A percentile compares a stretch with the other conserved stretches of the same genome.
Evolutionary conservation across 2,797 vertebrate genomes (phyloP).

Genomic region (Cheirogaleus major): DNA sequence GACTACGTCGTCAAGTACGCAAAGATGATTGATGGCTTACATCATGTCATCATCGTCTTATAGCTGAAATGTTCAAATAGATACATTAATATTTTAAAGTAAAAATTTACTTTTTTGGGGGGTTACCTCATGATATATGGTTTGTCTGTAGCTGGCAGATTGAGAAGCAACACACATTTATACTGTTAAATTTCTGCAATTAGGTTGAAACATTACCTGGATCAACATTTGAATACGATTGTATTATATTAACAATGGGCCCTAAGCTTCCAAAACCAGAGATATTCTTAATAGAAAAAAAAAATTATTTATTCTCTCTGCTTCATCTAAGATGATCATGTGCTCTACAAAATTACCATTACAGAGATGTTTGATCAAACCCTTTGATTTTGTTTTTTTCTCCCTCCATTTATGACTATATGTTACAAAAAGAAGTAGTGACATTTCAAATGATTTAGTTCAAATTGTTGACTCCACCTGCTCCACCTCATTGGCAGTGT

Average conservation of each 20-base stretch:
- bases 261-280: background rate
- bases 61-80: background rate
- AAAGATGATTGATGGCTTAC: background rate
- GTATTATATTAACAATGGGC: background rate
- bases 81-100: background rate
- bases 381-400: slow-evolving; percentile 60
- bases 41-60: background rate
- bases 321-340: slow-evolving; percentile 44
- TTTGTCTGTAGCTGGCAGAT: background rate
- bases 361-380: slow-evolving; percentile 55
- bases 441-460: slow-evolving; percentile 39
- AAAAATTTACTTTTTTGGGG: background rate
- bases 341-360: slow-evolving; percentile 25
- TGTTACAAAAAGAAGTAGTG: slow-evolving; percentile 50
- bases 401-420: background rate
- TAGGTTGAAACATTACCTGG: background rate
- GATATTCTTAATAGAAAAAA: background rate
- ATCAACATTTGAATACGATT: background rate
- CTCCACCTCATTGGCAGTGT: slow-evolving; percentile 88
- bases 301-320: background rate
- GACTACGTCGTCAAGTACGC: background rate
- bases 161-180: background rate
- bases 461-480: slow-evolving; percentile 87
- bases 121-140: background rate
- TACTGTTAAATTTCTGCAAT: background rate